These are phyloP conservation scores for Pteronotus mesoamericanus DNA, from an alignment of 2,797 vertebrate genomes.

Conservation along the genomic window DNA sequence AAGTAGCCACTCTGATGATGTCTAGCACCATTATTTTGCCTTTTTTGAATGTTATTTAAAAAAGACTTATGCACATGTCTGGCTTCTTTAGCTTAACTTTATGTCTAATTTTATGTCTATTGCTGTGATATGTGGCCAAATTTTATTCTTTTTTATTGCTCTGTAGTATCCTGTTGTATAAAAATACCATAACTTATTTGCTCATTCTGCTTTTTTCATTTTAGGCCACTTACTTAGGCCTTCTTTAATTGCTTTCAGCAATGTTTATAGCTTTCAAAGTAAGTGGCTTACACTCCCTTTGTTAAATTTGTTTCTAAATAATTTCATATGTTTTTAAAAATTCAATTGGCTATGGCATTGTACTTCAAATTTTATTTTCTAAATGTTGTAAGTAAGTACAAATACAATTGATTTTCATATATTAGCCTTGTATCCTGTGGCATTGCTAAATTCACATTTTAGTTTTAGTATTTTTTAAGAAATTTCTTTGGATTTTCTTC, in stretches of 20 bases:
- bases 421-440: not conserved
- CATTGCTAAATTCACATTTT: not conserved
- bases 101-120: not conserved
- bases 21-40: not conserved
- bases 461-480: not conserved
- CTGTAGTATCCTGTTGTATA: not conserved
- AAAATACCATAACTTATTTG: not conserved
- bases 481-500: not conserved
- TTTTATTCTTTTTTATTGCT: not conserved
- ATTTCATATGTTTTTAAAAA: not conserved
- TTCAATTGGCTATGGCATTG: not conserved
- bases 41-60: not conserved
- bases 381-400: not conserved
- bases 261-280: not conserved
- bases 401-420: not conserved
- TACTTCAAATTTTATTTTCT: slow-evolving; percentile 21
- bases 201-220: not conserved
- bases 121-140: not conserved
- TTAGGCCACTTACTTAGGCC: not conserved
- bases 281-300: not conserved
- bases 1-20: not conserved
- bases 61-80: not conserved
- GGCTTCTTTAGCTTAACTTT: not conserved
- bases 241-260: not conserved
- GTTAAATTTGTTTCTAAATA: not conserved